Percentiles rank a stretch among this genome's conserved stretches.
Evolutionary conservation across 2,888 invertebrate genomes (phyloP).

Genomic region (Nymphalis c-album): DNA sequence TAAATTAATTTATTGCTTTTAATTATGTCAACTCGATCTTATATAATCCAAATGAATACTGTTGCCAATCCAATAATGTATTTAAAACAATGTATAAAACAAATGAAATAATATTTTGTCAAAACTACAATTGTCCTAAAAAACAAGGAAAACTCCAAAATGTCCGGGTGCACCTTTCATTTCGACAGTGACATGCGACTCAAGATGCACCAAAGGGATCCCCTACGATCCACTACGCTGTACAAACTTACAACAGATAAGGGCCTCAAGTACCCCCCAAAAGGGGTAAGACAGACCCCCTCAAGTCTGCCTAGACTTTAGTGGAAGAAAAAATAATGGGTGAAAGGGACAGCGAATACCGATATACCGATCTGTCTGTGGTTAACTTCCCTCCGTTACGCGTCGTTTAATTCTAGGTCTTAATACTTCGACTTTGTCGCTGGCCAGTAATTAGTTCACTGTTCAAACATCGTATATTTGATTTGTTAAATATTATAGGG

Average conservation of each 20-base stretch:
- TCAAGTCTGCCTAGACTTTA: conserved; percentile 74
- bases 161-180: conserved; percentile 43
- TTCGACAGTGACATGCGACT: conserved; percentile 62
- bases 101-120: not conserved
- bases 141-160: conserved; percentile 33
- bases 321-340: conserved; percentile 75
- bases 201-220: conserved; percentile 78
- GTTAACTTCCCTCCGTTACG: conserved; percentile 41
- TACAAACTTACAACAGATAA: conserved; percentile 81
- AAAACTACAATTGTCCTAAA: not conserved
- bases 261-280: conserved; percentile 78
- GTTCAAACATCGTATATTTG: not conserved
- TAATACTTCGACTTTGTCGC: conserved; percentile 21
- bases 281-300: conserved; percentile 78
- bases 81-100: not conserved
- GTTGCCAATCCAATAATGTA: not conserved
- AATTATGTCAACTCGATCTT: no score
- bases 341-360: conserved; percentile 56
- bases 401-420: conserved; percentile 39
- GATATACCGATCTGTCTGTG: conserved; percentile 48
- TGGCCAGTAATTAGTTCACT: conserved; percentile 21
- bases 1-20: no score
- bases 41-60: no score
- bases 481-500: not conserved
- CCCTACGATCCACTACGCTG: conserved; percentile 78